Evolutionary conservation across 1,140 invertebrate species (phyloP).

Genomic region (Phymorhynchus buccinoides): DNA sequence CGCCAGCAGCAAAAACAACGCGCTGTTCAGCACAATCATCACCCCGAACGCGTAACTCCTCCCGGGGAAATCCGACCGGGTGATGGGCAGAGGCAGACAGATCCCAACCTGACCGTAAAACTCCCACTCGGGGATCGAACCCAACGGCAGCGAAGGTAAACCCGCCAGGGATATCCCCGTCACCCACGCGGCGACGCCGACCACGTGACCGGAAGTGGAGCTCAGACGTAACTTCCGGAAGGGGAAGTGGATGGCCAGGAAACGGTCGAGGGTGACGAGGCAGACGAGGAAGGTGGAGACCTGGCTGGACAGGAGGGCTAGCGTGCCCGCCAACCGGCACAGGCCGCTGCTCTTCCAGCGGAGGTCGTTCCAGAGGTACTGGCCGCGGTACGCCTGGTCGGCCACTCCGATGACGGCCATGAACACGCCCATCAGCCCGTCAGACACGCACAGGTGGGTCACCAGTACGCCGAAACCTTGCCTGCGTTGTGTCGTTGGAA

Average conservation of each 20-base stretch:
- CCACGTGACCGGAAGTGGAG: constrained; percentile 26
- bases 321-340: constrained; percentile 52
- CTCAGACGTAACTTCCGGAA: constrained; percentile 44
- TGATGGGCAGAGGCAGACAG: constrained; percentile 53
- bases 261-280: constrained; percentile 59
- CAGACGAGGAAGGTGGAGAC: constrained; percentile 57
- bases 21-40: constrained; percentile 51
- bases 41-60: constrained; percentile 51
- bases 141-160: constrained; percentile 39
- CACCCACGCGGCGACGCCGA: constrained; percentile 40
- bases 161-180: constrained; percentile 37
- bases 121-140: constrained; percentile 44
- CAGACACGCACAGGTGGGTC: constrained; percentile 54
- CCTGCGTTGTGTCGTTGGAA: no score
- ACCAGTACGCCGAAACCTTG: constrained; percentile 42
- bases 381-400: constrained; percentile 49
- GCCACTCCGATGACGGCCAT: constrained; percentile 54
- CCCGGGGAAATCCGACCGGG: constrained; percentile 35
- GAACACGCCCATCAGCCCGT: constrained; percentile 61
- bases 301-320: constrained; percentile 57
- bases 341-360: constrained; percentile 23
- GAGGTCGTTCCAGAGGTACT: constrained; percentile 42
- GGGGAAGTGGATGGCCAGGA: constrained; percentile 55
- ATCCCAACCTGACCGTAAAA: constrained; percentile 50
- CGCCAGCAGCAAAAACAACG: constrained; percentile 48